Evolutionary conservation across 2,888 invertebrate species (phyloP), one percentile per base, ranked within the genome.

Genomic region (Geotrupes spiniger): DNA sequence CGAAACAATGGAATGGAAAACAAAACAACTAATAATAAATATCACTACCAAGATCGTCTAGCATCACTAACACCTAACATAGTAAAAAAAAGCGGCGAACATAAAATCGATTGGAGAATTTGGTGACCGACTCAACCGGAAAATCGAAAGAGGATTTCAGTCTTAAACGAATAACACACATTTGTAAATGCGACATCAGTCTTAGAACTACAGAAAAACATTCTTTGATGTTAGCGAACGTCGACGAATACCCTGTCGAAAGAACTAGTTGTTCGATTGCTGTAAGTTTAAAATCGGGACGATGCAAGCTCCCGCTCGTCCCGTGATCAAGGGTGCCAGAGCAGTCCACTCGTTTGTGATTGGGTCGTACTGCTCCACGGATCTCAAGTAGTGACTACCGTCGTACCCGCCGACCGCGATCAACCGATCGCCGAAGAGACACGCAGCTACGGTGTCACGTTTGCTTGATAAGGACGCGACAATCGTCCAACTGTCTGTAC

Each of bases 401-500:
- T 95, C 93, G 71, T 91, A 94, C 1, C 96, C 96, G 14, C 95
- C 95, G 14, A 90, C 85, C 28, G 89, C 89, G 39, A 89, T 82
- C 46, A 92, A 76, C 58, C 83, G 78, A 68, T 91, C 89, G 1
- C 92, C 95, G 8, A 95, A 81, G 27, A 91, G 75, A 61, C 92
- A 90, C 50, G 92, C 87, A 9, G 92, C 93, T 50, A 94, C 88
- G 3, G 92, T 89, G 75, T 95, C 95, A 26, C 94, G 77, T 36
- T 91, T 90, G 60, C 87, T 80, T 38, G 86, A 87, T 63, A 95
- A 81, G 3, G 89, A 82, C 14, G 92, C 89, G 36, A 95, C 85
- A 65, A 86, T 79, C 28, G 89, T 84, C 95, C 95, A 95, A 4
- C 85, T 81, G 76, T 95, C 93, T 15, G 88, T 86, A 55, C 81